Evolutionary conservation across 2,797 vertebrate genomes (phyloP), one percentile per base, ranked within the genome.

Genomic region (Adelosebastes latens): DNA sequence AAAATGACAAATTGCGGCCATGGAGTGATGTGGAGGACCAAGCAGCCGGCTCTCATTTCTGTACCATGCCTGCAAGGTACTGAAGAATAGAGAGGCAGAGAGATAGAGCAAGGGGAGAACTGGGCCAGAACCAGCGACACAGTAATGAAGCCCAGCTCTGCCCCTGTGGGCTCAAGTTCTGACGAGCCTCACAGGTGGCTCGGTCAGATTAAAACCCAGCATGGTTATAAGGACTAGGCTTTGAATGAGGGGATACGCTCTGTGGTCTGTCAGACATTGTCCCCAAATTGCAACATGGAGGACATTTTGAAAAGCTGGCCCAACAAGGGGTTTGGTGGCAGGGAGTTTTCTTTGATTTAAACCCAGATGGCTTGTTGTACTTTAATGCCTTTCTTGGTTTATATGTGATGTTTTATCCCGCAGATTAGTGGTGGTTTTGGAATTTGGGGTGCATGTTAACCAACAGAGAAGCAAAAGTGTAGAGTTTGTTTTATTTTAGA

Each of bases 1-100:
- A 96, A 96, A 95, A 96, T 95, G 95, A 96, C 95, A 96, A 96
- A 96, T 96, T 96, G 94, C 93, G 72, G 91, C 93, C 91, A 87
- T 90, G 87, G 90, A 92, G 91, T 93, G 94, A 95, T 94, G 94
- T 94, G 90, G 93, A 94, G 94, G 92, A 93, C 92, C 90, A 79
- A 88, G 88, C 90, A 89, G 92, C 90, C 82, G 74, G 90, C 91
- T 92, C 87, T 93, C 90, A 89, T 93, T 94, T 93, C 91, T 93
- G 89, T 80, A 84, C 72, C 82, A 81, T 93, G 94, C 93, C 95
- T 93, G 93, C 87, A 74, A 95, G 94, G 93, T 92, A 85, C 84
- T 85, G 86, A 88, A 91, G 93, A 93, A 93, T 89, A 88, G 89
- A 87, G 81, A 92, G 77, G 88, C 87, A 86, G 87, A 83, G 87